These are phyloP conservation scores for Indicator indicator DNA, from an alignment of 2,113 vertebrate genomes.

Conservation along the genomic window DNA sequence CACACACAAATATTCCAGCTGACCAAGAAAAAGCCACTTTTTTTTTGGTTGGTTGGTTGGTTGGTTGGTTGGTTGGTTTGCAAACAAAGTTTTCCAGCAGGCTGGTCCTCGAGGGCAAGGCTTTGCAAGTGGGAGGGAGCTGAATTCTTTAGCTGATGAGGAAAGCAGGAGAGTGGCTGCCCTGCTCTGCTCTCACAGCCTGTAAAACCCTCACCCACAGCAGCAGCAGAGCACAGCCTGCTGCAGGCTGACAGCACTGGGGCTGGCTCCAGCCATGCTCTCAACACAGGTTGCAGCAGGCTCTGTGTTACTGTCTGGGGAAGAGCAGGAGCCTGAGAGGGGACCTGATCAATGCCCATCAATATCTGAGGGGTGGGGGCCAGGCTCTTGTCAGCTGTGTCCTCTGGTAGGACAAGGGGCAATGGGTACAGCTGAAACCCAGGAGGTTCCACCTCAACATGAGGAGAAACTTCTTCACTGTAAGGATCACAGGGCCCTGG, in stretches of 20 bases:
- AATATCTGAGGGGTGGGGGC: too few relatives aligned
- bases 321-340: too few relatives aligned
- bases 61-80: neutral
- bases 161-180: constrained; percentile 10
- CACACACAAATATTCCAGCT: neutral
- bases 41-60: neutral
- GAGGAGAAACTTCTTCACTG: too few relatives aligned
- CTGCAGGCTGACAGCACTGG: neutral
- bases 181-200: neutral
- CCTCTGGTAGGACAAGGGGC: too few relatives aligned
- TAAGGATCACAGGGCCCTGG: too few relatives aligned
- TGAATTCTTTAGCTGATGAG: constrained; percentile 11
- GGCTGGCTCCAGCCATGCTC: neutral
- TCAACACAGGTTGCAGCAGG: neutral
- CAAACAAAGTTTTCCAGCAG: neutral
- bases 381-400: too few relatives aligned
- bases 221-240: neutral
- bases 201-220: neutral
- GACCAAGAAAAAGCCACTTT: neutral
- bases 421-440: too few relatives aligned
- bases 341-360: too few relatives aligned
- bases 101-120: neutral
- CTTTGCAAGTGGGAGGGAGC: neutral
- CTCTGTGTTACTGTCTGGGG: too few relatives aligned
- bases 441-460: too few relatives aligned